Base-by-base conservation (phyloP, 2,888 invertebrate genomes). In the Onthophagus sagittarius region DNA sequence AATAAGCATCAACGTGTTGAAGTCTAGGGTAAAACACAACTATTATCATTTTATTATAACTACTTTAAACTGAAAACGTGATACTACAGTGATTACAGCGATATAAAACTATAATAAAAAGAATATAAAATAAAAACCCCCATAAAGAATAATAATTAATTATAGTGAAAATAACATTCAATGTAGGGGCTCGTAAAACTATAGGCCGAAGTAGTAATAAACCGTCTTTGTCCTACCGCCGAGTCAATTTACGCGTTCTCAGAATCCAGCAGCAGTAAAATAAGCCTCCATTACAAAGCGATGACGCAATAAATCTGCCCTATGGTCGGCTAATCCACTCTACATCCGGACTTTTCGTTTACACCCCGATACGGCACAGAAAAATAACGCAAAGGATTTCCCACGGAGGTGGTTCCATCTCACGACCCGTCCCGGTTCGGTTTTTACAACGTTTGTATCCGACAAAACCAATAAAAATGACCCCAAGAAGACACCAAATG, bases 321-420 rank as follows among this genome's bases (percentile, higher is more conserved):
- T 75, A 77, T 78, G 39, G 39, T 77, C 75, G 72, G 75, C 77
- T 78, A 79, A 79, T 77, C 78, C 76, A 65, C 71, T 71, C 74
- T 71, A 77, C 77, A 79, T 79, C 77, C 13, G 67, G 67, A 77
- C 75, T 74, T 73, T 71, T 70, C 75, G 77, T 78, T 78, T 78
- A 77, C 76, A 76, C 75, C 77, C 77, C 76, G 74, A 77, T 76
- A 76, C 77, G 31, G 74, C 76, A 74, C 78, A 75, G 75, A 77
- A 76, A 77, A 77, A 77, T 78, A 78, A 78, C 77, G 77, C 77
- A 74, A 64, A 73, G 78, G 77, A 78, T 78, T 78, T 77, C 77
- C 77, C 77, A 69, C 31, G 7, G 77, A 76, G 77, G 74, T 76
- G 71, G 75, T 72, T 72, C 76, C 72, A 74, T 71, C 63, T 14